Evolutionary conservation across 2,888 invertebrate genomes (phyloP).

Genomic region (Gastrophysa polygoni): DNA sequence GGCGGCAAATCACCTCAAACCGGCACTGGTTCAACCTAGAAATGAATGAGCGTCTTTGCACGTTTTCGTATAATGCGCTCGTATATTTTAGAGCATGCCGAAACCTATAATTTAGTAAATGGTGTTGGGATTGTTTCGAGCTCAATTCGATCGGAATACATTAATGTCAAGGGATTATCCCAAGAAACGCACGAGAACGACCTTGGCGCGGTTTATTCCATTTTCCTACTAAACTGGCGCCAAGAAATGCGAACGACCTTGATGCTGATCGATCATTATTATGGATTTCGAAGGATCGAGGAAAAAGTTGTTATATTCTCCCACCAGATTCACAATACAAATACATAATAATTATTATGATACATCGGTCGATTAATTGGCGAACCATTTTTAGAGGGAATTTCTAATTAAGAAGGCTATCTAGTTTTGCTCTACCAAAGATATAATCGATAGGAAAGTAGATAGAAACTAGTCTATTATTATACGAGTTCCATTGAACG

Average conservation of each 20-base stretch:
- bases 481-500: too few species aligned
- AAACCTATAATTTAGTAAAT: conserved; percentile 1
- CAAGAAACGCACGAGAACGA: background rate
- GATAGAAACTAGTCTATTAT: too few species aligned
- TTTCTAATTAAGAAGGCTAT: too few species aligned
- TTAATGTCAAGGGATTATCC: conserved; percentile 1
- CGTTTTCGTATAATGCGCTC: background rate
- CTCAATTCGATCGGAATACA: background rate
- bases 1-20: too few species aligned
- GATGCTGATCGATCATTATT: too few species aligned
- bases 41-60: background rate
- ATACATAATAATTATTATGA: too few species aligned
- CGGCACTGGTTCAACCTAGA: background rate
- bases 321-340: too few species aligned
- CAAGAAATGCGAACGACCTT: background rate
- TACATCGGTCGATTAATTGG: too few species aligned
- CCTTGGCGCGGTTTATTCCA: background rate
- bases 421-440: too few species aligned
- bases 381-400: too few species aligned
- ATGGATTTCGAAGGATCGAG: background rate
- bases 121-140: background rate
- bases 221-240: background rate
- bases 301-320: too few species aligned
- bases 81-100: background rate
- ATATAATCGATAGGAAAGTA: too few species aligned